Base-by-base conservation (phyloP, 2,797 vertebrate genomes). In the Leontopithecus rosalia region DNA sequence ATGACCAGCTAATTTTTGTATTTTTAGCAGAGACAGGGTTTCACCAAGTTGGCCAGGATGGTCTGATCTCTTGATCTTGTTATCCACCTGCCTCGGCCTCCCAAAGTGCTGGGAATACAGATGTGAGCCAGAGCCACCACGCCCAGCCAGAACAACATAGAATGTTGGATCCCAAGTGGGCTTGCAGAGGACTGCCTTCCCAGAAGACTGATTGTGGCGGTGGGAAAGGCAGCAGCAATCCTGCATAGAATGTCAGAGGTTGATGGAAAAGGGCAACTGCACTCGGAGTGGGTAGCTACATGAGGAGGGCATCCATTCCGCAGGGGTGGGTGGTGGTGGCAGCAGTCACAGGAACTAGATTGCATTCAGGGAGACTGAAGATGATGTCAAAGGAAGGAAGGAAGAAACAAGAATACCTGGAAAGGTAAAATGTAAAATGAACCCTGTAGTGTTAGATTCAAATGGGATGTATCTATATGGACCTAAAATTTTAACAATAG, bases 351-450 rank as follows among this genome's bases (percentile, higher is more conserved):
- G 72, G 33, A 48, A 1, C 33, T 48, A 43, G 24, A 15, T 20
- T 80, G n/a, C 46, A n/a, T 64, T 94, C 33, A 67, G 41, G 46
- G 39, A 95, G 61, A 57, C 15, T 46, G 13, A 26, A n/a, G 33
- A 67, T n/a, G 17, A n/a, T 72, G 57, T 36, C 22, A 83, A 50
- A 81, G 22, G 22, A 58, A 90, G 36, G 14, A 2, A 90, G n/a
- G 30, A 26, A 81, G 41, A 86, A 81, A 82, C 58, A 52, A 11
- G 6, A 88, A 13, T 30, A 33, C 14, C 24, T 91, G 17, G 4
- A 82, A 73, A 91, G 46, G 28, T 80, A 41, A 91, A 50, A 30
- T 81, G 8, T 67, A 91, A 85, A 91, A 85, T 89, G 10, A 88
- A 91, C 76, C 11, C 10, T 58, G 7, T 43, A 10, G 2, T 85